A percentile compares a stretch with the other conserved stretches of the same genome.
phyloP scores from a whole-genome alignment of 2,797 vertebrate species.

The Sebastes vulpes region DNA sequence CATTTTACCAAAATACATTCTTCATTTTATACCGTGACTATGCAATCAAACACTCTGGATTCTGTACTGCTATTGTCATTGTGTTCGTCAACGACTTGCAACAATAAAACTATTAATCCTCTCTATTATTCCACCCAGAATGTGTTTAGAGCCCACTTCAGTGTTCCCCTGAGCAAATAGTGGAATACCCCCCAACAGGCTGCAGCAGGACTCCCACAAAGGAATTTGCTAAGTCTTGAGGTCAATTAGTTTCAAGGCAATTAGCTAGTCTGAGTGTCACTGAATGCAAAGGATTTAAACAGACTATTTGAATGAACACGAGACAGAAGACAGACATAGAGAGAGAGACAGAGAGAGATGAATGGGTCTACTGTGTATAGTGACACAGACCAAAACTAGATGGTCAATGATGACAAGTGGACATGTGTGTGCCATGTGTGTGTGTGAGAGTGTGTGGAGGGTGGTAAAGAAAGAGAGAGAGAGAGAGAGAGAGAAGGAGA shows the following conservation, averaged over 20 bases:
- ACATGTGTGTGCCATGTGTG: neutral
- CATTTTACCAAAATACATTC: neutral
- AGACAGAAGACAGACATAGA: neutral
- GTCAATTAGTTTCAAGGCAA: conserved; percentile 26
- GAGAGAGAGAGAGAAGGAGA: neutral
- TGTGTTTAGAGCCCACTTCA: neutral
- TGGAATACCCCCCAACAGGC: neutral
- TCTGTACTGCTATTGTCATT: neutral
- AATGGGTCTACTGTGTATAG: conserved; percentile 12
- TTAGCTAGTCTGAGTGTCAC: conserved; percentile 20
- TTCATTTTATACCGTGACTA: neutral
- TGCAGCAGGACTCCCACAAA: neutral
- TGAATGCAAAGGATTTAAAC: neutral
- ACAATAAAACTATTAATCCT: neutral
- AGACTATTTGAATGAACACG: neutral
- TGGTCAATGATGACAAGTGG: conserved; percentile 1
- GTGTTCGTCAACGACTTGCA: neutral
- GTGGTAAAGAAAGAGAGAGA: neutral
- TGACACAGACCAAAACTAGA: neutral
- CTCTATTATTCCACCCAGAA: neutral
- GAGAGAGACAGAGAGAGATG: neutral
- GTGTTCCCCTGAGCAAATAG: neutral
- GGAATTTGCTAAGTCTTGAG: neutral
- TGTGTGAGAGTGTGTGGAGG: neutral
- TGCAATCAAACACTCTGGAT: neutral